Evolutionary conservation across 1,140 invertebrate genomes (phyloP).

Genomic region (Pissodes strobi): DNA sequence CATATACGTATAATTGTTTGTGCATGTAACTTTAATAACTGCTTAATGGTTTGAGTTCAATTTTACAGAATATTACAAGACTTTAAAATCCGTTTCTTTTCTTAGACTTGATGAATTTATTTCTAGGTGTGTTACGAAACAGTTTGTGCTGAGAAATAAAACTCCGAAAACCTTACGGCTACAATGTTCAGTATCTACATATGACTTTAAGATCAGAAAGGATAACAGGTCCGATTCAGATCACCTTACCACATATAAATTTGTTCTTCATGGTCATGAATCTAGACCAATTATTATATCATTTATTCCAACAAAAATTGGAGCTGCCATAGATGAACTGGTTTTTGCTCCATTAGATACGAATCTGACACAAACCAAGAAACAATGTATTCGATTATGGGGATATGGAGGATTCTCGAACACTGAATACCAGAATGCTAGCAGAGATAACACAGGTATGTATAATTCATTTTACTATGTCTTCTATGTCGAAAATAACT

Average conservation of each 20-base stretch:
- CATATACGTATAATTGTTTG: no score
- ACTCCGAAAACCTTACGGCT: slow-evolving; percentile 59
- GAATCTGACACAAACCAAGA: slow-evolving; percentile 48
- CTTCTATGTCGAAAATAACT: no score
- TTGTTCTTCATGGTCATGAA: slow-evolving; percentile 58
- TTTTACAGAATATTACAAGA: no score
- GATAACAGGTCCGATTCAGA: slow-evolving; percentile 41
- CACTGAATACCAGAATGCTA: slow-evolving; percentile 56
- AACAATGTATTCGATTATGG: slow-evolving; percentile 54
- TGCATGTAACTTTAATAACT: no score
- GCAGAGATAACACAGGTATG: slow-evolving; percentile 58
- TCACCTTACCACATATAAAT: slow-evolving; percentile 41
- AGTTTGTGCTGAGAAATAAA: slow-evolving; percentile 59
- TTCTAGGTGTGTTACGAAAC: slow-evolving; percentile 53
- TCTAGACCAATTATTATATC: slow-evolving; percentile 56
- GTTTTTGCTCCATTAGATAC: slow-evolving; percentile 57
- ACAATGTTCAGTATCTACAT: slow-evolving; percentile 52
- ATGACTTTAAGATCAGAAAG: slow-evolving; percentile 44
- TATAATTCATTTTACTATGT: no score
- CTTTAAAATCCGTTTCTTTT: no score
- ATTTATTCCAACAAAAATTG: slow-evolving; percentile 56
- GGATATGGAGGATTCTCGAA: slow-evolving; percentile 59
- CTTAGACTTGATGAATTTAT: no score
- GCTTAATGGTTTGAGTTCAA: no score
- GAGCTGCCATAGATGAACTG: slow-evolving; percentile 58